These are phyloP conservation scores for Rhizomys pruinosus DNA, from an alignment of 2,113 vertebrate species.

Conservation along the genomic window DNA sequence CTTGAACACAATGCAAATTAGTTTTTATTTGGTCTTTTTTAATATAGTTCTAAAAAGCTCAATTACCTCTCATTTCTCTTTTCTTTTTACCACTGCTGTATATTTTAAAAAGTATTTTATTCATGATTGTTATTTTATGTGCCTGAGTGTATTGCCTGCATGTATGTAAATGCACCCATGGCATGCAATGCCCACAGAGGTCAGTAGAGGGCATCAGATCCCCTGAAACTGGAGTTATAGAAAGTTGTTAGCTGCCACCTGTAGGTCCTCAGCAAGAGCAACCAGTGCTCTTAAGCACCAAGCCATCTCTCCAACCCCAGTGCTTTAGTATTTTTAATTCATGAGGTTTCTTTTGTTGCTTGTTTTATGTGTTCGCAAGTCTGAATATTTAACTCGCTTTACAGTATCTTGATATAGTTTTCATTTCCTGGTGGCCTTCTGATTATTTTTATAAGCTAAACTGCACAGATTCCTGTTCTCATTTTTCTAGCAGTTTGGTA, in stretches of 20 bases:
- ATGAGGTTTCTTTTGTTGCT: background rate
- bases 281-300: too few species aligned
- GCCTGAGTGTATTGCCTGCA: too few species aligned
- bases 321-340: background rate
- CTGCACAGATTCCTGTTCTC: background rate
- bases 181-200: too few species aligned
- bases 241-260: too few species aligned
- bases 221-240: too few species aligned
- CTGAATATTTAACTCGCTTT: background rate
- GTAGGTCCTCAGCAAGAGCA: too few species aligned
- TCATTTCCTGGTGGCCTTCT: background rate
- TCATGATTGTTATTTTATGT: too few species aligned
- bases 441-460: background rate
- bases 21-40: background rate
- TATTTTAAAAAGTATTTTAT: too few species aligned
- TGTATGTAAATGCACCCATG: too few species aligned
- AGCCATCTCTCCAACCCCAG: too few species aligned
- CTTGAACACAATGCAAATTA: background rate
- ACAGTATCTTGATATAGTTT: background rate
- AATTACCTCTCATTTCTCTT: background rate
- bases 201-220: too few species aligned
- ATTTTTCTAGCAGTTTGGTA: background rate
- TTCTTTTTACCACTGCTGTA: too few species aligned
- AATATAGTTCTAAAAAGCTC: background rate
- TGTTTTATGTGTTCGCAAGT: background rate